These are phyloP conservation scores for Macaria notata DNA, from an alignment of 2,888 invertebrate genomes.

Conservation along the genomic window DNA sequence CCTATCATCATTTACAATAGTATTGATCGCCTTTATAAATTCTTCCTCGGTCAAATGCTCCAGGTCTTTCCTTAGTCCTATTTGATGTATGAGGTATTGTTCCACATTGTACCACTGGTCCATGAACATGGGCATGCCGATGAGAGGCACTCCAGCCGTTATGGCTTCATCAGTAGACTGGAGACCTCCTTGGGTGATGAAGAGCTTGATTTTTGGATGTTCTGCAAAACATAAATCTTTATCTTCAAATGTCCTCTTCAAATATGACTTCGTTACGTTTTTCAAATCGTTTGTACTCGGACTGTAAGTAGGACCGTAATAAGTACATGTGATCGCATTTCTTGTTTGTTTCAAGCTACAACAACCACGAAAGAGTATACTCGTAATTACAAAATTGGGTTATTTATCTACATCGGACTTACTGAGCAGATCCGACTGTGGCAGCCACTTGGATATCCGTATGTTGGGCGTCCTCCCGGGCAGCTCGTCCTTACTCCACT, in stretches of 20 bases:
- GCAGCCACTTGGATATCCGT: slow-evolving; percentile 37
- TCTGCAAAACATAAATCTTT: slow-evolving; percentile 26
- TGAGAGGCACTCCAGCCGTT: slow-evolving; percentile 48
- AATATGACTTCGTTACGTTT: no score
- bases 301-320: no score
- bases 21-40: slow-evolving; percentile 37
- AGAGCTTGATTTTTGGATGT: slow-evolving; percentile 62
- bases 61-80: slow-evolving; percentile 46
- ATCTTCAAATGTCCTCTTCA: no score
- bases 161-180: slow-evolving; percentile 63
- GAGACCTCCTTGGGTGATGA: slow-evolving; percentile 62
- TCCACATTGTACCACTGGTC: slow-evolving; percentile 57
- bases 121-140: slow-evolving; percentile 53
- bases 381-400: no score
- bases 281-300: no score
- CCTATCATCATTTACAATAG: slow-evolving; percentile 31
- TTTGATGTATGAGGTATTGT: slow-evolving; percentile 39
- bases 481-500: slow-evolving; percentile 53
- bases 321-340: no score
- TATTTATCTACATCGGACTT: slow-evolving; percentile 23
- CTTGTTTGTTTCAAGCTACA: no score
- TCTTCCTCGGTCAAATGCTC: slow-evolving; percentile 37
- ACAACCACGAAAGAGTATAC: no score
- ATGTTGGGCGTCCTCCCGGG: slow-evolving; percentile 49
- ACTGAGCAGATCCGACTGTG: slow-evolving; percentile 45